Evolutionary conservation across 2,888 invertebrate genomes (phyloP), one percentile per base, ranked within the genome.

Genomic region (Horisme vitalbata): DNA sequence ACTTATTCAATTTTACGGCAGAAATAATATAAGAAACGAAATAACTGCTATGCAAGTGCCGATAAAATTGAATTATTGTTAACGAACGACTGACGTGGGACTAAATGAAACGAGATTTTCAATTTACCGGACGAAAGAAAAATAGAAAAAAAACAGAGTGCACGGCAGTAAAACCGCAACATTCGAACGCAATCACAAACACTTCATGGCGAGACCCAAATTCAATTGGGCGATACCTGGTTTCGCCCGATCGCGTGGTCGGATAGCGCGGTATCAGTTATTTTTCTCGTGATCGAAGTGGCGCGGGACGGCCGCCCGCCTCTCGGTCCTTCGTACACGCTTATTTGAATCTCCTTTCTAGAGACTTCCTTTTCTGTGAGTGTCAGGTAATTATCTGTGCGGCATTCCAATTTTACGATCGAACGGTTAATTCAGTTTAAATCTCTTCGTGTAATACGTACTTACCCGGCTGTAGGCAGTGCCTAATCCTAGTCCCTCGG

Each of bases 331-430:
- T 78, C 81, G 69, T 74, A 75, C 65, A 82, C 87, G 85, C 78
- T 83, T 86, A 88, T 88, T 87, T 87, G 86, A 87, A 87, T 87
- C 84, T 77, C 72, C 75, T 80, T 81, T 80, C 83, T 79, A 75
- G 79, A 75, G 83, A 82, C 79, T 85, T 86, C 87, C 86, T 89
- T 84, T 84, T 81, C 88, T 89, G 89, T 88, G 88, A 88, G 88
- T 89, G 89, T 89, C 89, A 89, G 88, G 86, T 89, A 89, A 89
- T 89, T 89, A 89, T 89, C 88, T 88, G 83, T 87, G 88, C 86
- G 88, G 88, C 87, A 85, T 88, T 87, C 85, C 89, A 89, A 88
- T 89, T 89, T 89, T 89, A 87, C 88, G 85, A 87, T 87, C 85
- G 88, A 89, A 87, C 76, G 86, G 86, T 82, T 87, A 89, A 88